Percentiles rank a stretch among this genome's conserved stretches.
These are phyloP conservation scores for Lipotes vexillifer DNA, from an alignment of 2,113 vertebrate genomes.

Conservation along the genomic window DNA sequence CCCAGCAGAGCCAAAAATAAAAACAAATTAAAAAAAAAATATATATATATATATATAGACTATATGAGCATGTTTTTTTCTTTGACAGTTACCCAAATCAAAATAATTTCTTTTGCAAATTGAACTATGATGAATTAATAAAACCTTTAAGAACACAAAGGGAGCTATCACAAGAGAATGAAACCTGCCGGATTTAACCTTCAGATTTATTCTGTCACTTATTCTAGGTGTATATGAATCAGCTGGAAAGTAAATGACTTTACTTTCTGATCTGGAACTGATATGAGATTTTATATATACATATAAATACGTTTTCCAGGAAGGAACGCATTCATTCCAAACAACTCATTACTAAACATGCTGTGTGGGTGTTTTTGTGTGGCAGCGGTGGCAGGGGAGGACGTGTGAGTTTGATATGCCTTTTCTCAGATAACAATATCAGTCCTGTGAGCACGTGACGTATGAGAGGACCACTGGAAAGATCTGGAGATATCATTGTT, in stretches of 20 bases:
- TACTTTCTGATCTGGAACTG: neutral
- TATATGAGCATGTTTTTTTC: neutral
- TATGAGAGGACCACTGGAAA: neutral
- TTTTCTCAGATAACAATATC: neutral
- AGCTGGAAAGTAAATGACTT: neutral
- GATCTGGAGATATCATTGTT: neutral
- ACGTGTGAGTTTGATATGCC: neutral
- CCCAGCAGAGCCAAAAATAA: too few species aligned
- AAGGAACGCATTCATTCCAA: neutral
- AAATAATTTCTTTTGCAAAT: neutral
- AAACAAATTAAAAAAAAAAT: too few species aligned
- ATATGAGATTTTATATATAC: neutral
- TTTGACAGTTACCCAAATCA: neutral
- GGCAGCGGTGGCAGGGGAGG: too few species aligned
- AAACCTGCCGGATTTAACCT: neutral
- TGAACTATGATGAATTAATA: neutral
- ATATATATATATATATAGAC: neutral
- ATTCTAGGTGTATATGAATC: neutral
- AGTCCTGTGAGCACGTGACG: neutral
- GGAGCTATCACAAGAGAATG: neutral
- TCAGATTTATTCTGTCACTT: neutral
- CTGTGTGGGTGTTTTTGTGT: neutral
- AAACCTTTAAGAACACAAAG: neutral
- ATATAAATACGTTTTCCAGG: neutral
- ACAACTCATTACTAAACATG: neutral